These are phyloP conservation scores for Drosophila virilis DNA, from an alignment of 1,140 invertebrate species.

Conservation along the genomic window DNA sequence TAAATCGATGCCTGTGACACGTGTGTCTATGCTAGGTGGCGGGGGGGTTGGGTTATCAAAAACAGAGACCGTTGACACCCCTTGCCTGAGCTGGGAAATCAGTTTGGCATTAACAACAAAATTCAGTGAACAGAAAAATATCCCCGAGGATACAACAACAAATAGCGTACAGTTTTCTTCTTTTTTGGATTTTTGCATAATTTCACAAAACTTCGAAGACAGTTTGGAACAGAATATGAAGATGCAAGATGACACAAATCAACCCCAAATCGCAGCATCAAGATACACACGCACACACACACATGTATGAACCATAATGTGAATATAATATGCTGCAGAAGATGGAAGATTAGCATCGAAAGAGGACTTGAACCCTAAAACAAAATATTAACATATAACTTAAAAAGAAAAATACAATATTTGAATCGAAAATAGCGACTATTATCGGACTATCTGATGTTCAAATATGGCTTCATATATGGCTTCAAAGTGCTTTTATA, in stretches of 20 bases:
- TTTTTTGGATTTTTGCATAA: slow-evolving; percentile 66
- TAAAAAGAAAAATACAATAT: too few species aligned
- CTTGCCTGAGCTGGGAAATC: slow-evolving; percentile 60
- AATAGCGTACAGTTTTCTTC: slow-evolving; percentile 20
- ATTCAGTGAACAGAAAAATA: slow-evolving; percentile 80
- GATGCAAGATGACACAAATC: slow-evolving; percentile 56
- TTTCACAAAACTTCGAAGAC: slow-evolving; percentile 57
- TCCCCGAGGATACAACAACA: slow-evolving; percentile 62
- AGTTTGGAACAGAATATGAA: slow-evolving; percentile 31
- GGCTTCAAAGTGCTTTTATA: too few species aligned
- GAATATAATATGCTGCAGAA: slow-evolving; percentile 60
- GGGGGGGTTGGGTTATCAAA: not conserved
- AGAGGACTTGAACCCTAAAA: too few species aligned
- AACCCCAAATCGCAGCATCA: slow-evolving; percentile 53
- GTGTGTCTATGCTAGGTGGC: slow-evolving; percentile 39
- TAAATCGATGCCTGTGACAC: slow-evolving; percentile 68
- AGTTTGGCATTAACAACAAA: slow-evolving; percentile 64
- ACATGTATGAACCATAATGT: slow-evolving; percentile 47
- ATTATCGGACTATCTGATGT: too few species aligned
- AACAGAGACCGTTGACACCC: slow-evolving; percentile 47
- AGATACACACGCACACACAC: slow-evolving; percentile 22
- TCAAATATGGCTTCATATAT: too few species aligned
- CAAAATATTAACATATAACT: too few species aligned
- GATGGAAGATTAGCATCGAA: not conserved
- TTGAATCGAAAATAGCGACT: too few species aligned